Evolutionary conservation across 1,140 invertebrate species (phyloP), one percentile per base, ranked within the genome.

Genomic region (Eupristina koningsbergeri): DNA sequence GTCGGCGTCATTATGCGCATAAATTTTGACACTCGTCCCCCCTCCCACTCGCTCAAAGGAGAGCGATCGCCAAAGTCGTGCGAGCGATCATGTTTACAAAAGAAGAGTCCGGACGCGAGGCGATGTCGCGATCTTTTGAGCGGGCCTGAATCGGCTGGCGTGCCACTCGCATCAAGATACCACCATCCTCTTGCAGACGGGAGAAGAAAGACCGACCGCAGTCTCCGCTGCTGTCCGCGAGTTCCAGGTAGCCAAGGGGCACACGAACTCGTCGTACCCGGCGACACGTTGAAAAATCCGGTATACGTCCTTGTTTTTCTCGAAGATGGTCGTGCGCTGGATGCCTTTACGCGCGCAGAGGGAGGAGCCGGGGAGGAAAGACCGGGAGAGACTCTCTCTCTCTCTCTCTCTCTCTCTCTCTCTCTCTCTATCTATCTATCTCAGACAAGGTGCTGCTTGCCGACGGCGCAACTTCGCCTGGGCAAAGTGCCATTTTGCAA

Each of bases 211-310:
- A 58, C 22, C 22, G 53, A 58, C 53, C 9, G 26, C 73, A 45
- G 69, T 39, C 36, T 41, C 53, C 53, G 39, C 19, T 36, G 39
- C 7, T 34, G 2, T 29, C 41, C n/a, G n/a, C n/a, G 19, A 77
- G 50, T 77, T 77, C 75, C 75, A 61, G 75, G 75, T 77, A 77
- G 73, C 75, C 75, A 17, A 64, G 76, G 58, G 76, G 58, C 26
- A 78, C 36, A 41, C 47, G 19, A 73, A 31, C 31, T 34, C 29
- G 11, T 6, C n/a, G 45, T 5, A 5, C 5, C 5, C 45, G 73
- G 73, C 41, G 74, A 50, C 67, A 73, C 79, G 67, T 81, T 50
- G 79, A 80, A 80, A 80, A 80, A 80, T 80, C 78, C 78, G 78
- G 78, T 80, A 78, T 69, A 47, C 78, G 78, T 80, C 64, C 63